These are phyloP conservation scores for Melanostoma mellinum DNA, from an alignment of 2,888 invertebrate species.

Conservation along the genomic window DNA sequence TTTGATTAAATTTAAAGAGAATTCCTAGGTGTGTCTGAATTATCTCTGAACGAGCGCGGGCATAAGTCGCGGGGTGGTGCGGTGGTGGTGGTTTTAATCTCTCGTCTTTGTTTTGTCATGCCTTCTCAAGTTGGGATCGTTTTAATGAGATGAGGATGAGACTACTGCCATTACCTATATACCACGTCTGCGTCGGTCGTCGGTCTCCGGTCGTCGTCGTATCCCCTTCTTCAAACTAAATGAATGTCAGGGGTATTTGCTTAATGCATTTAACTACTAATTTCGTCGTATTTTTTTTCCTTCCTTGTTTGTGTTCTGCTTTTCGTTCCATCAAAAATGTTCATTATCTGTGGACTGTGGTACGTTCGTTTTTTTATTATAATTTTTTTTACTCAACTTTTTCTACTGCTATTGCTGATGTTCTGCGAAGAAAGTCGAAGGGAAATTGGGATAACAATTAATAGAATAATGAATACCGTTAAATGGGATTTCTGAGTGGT, in stretches of 20 bases:
- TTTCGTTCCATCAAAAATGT: slow-evolving; percentile 9
- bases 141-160: slow-evolving; percentile 56
- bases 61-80: neutral
- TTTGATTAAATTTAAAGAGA: slow-evolving; percentile 70
- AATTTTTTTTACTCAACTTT: too few relatives aligned
- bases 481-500: slow-evolving; percentile 42
- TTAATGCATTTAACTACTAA: slow-evolving; percentile 56
- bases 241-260: slow-evolving; percentile 44
- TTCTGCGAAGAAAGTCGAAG: neutral
- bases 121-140: slow-evolving; percentile 25
- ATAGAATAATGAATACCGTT: slow-evolving; percentile 53
- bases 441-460: slow-evolving; percentile 67
- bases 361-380: too few relatives aligned
- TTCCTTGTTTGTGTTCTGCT: neutral
- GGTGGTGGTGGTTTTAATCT: slow-evolving; percentile 20
- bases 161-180: neutral
- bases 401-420: too few relatives aligned
- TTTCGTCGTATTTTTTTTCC: slow-evolving; percentile 2
- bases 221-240: slow-evolving; percentile 4
- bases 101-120: slow-evolving; percentile 4
- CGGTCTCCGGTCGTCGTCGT: too few relatives aligned
- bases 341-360: slow-evolving; percentile 4
- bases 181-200: too few relatives aligned
- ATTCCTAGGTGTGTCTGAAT: slow-evolving; percentile 60
- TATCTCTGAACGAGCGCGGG: neutral